Base-by-base conservation (phyloP, 1,140 invertebrate species). In the Diorhabda sublineata region DNA sequence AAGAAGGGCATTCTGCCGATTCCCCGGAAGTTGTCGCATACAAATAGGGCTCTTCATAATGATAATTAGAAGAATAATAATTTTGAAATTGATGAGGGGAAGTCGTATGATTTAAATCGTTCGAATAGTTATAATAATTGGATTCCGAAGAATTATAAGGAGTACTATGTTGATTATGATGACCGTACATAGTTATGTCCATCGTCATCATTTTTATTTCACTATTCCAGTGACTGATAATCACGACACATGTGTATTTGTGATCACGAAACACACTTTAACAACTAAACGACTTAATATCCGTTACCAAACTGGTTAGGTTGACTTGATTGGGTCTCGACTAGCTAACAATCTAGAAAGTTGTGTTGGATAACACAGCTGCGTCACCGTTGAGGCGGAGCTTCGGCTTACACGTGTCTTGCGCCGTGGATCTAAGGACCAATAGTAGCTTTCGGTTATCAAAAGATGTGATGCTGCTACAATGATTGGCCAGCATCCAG, bases 141-240 rank as follows among this genome's bases (percentile, higher is more conserved):
- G 84, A 83, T 76, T 84, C 84, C 26, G 76, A 58, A 5, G 75
- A 61, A 74, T 76, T 77, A 59, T 77, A 77, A 58, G 74, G 61
- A 58, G 73, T 73, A 66, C 69, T 74, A 64, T 76, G 76, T 74
- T 80, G 82, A 75, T 80, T 82, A 74, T 78, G 79, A 73, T 81
- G 80, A 79, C 83, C 83, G 81, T 84, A 90, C 88, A 90, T 89
- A 63, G 86, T 85, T 83, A 89, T 85, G 85, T 89, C 87, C 87
- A 89, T 89, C 86, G 86, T 89, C 83, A 86, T 86, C 85, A 86
- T 86, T 80, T 80, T 75, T 85, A 47, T 42, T 52, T 64, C 63
- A 64, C 63, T 42, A 6, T 60, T 11, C n/a, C 58, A 3, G 61
- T 45, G 11, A 7, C 52, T 26, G n/a, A 8, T 61, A 47, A 64